Percentiles rank a stretch among this genome's conserved stretches.
Conservation (phyloP, 2,888 invertebrate species). For the Lochmaea capreae region DNA sequence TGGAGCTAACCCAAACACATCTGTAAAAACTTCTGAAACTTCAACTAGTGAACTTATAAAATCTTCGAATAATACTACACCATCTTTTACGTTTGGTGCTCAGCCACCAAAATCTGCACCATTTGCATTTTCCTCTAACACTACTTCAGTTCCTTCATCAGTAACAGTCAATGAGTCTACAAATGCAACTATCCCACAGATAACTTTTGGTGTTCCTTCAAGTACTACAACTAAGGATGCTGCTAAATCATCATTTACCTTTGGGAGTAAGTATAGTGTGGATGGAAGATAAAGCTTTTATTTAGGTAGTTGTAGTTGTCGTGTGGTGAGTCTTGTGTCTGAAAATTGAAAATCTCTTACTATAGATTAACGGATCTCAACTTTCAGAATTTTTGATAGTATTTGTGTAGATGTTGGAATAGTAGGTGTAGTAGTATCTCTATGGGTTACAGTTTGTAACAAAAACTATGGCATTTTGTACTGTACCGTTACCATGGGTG, state of each 20-base stretch:
- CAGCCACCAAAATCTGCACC: background rate
- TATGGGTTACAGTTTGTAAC: too few species aligned
- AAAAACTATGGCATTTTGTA: too few species aligned
- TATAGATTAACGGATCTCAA: too few species aligned
- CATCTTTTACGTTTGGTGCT: slow-evolving; percentile 14
- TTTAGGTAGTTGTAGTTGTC: too few species aligned
- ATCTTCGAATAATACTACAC: slow-evolving; percentile 4
- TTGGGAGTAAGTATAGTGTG: slow-evolving; percentile 14
- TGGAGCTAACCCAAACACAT: slow-evolving; percentile 54
- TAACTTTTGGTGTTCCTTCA: background rate
- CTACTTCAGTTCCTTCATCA: background rate
- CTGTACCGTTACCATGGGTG: too few species aligned
- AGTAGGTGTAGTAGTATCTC: too few species aligned
- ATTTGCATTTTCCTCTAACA: background rate
- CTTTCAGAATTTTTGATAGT: too few species aligned
- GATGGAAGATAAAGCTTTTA: too few species aligned
- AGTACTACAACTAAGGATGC: background rate
- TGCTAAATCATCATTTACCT: slow-evolving; percentile 23
- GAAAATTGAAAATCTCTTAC: too few species aligned
- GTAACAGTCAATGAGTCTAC: background rate
- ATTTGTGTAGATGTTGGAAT: too few species aligned
- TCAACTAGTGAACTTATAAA: slow-evolving; percentile 5
- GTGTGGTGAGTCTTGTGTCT: too few species aligned
- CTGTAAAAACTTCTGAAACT: background rate
- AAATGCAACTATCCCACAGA: background rate